Conservation (phyloP, 2,113 vertebrate genomes). For the Hylia prasina region DNA sequence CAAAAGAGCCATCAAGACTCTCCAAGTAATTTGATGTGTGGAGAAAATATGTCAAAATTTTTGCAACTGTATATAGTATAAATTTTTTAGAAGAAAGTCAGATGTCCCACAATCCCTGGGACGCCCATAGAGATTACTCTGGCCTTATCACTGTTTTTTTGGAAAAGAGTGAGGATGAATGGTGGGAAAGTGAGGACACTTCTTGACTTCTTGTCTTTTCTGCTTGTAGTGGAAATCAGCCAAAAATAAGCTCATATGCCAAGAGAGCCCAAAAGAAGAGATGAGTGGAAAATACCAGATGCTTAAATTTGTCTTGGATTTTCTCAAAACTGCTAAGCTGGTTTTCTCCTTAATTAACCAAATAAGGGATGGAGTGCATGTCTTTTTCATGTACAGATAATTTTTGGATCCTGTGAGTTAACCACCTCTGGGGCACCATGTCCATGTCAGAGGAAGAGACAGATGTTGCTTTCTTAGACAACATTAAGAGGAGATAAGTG, state of each 20-base stretch:
- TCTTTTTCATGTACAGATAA: background rate
- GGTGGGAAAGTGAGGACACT: constrained; percentile 34
- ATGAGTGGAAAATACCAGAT: constrained; percentile 31
- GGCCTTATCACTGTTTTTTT: background rate
- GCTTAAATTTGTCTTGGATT: constrained; percentile 12
- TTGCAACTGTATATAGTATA: background rate
- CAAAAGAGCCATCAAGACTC: background rate
- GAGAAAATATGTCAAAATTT: background rate
- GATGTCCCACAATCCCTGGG: background rate
- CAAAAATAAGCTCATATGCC: constrained; percentile 28
- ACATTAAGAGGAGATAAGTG: background rate
- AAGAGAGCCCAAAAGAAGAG: background rate
- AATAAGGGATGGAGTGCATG: background rate
- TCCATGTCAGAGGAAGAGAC: background rate
- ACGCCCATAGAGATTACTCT: background rate
- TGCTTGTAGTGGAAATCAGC: constrained; percentile 43
- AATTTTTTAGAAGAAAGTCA: background rate
- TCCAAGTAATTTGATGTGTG: background rate
- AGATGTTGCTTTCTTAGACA: background rate
- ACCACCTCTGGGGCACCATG: background rate
- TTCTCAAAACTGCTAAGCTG: constrained; percentile 14
- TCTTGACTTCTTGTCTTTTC: constrained; percentile 11
- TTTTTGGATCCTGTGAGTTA: background rate
- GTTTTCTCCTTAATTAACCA: constrained; percentile 5
- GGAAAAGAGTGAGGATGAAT: background rate